Evolutionary conservation across 2,797 vertebrate species (phyloP).

Genomic region (Nyctalus aviator): DNA sequence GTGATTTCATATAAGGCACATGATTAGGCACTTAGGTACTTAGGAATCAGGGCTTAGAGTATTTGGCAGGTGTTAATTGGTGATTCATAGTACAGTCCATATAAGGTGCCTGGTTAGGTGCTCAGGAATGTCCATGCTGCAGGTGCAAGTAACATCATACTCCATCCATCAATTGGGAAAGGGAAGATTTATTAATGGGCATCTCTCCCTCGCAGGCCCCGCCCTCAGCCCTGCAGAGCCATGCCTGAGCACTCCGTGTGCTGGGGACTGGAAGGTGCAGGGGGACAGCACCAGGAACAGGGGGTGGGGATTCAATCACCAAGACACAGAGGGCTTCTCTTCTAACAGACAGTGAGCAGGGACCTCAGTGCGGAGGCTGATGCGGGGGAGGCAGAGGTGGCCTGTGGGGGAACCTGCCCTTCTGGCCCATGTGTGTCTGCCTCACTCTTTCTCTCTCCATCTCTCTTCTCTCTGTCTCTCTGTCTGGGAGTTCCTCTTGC

Average conservation of each 20-base stretch:
- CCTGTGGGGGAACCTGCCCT: no score
- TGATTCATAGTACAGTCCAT: no score
- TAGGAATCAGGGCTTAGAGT: no score
- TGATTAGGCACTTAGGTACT: no score
- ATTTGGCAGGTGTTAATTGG: no score
- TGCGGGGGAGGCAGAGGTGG: fast-evolving
- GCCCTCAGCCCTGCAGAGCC: background rate
- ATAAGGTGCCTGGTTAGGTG: no score
- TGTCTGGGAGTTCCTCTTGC: background rate
- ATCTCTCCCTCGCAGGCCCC: fast-evolving
- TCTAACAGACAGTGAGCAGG: background rate
- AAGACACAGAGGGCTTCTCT: background rate
- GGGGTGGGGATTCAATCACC: no score
- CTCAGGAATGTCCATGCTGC: no score
- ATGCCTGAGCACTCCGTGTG: fast-evolving
- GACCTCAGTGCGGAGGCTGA: fast-evolving
- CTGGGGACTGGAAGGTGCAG: background rate
- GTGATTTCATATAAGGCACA: no score
- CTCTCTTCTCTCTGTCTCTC: background rate
- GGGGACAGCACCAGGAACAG: background rate
- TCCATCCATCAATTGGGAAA: no score
- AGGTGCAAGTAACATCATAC: no score
- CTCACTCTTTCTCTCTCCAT: background rate
- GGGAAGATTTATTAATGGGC: no score
- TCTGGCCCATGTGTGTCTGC: fast-evolving